Evolutionary conservation across 1,140 invertebrate genomes (phyloP), one percentile per base, ranked within the genome.

Genomic region (Thereuonema tuberculata): DNA sequence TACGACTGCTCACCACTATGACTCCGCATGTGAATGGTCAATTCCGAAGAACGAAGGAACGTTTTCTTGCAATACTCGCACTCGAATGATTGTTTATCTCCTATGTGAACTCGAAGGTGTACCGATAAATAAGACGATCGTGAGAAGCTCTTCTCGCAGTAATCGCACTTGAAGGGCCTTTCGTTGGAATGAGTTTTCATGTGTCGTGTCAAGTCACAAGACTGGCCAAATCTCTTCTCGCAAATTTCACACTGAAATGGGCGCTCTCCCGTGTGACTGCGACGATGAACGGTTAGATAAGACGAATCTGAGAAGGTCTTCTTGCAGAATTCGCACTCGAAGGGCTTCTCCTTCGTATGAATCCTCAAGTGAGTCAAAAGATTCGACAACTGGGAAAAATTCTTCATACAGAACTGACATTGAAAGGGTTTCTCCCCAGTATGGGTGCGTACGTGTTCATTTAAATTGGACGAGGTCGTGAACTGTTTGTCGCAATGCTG

Each of bases 151-250:
- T 37, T 37, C 17, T 37, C 31, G 17, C 31, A 37, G 17, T 37
- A 37, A 9, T 37, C 17, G 31, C 31, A 37, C 17, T 37, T 5
- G 31, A 9, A 37, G 5, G 86, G 86, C 63, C 84, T 82, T 67
- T 93, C 89, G 20, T 84, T 80, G 0, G 78, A 80, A 66, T 82
- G 80, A 59, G 79, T 80, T 57, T 73, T 67, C 48, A 75, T 62
- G 60, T 80, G 77, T 56, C 76, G 74, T 26, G 74, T 77, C 21
- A 78, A 64, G 12, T 76, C 77, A 49, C 73, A 75, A 61, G 75
- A 76, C 71, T 76, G 74, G 1, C 72, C 73, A 64, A 80, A 79
- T 1, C 73, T 70, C 60, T 78, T 79, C 37, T 73, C 73, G 63
- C 77, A 79, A 59, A 76, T 65, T 2, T 73, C 68, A 62, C 77